phyloP scores from a whole-genome alignment of 2,797 vertebrate genomes.

The Amblyopsis hoosieri region DNA sequence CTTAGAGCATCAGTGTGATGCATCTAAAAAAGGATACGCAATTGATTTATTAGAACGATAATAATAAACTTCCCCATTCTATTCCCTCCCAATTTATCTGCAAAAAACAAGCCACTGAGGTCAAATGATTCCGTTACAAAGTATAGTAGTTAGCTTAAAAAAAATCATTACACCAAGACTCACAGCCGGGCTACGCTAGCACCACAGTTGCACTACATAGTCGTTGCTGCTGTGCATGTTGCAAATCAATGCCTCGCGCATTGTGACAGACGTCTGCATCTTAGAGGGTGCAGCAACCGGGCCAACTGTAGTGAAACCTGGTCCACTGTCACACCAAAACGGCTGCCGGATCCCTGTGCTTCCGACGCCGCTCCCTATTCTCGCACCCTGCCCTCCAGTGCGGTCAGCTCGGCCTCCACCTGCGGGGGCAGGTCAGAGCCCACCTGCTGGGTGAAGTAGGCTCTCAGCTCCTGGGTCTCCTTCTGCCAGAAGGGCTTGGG shows the following conservation, averaged over 20 bases:
- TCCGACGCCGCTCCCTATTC: constrained; percentile 45
- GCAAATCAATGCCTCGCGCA: too few relatives aligned
- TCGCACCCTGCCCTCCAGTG: constrained; percentile 80
- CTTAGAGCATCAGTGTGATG: constrained; percentile 28
- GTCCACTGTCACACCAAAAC: background rate
- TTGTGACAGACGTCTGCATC: too few relatives aligned
- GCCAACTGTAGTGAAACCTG: too few relatives aligned
- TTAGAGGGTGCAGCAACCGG: too few relatives aligned
- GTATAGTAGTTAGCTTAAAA: too few relatives aligned
- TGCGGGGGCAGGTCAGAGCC: constrained; percentile 84
- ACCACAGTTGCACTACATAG: too few relatives aligned
- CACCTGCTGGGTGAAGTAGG: constrained; percentile 87
- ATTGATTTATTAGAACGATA: constrained; percentile 12
- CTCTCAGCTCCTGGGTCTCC: constrained; percentile 81
- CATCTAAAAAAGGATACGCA: constrained; percentile 11
- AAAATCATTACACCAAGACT: too few relatives aligned
- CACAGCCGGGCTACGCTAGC: too few relatives aligned
- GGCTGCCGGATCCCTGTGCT: background rate
- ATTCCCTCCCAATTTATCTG: constrained; percentile 17
- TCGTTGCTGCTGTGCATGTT: constrained; percentile 6
- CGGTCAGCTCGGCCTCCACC: constrained; percentile 82
- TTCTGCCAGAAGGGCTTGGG: constrained; percentile 88
- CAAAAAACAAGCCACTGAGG: constrained; percentile 8
- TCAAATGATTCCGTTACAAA: background rate
- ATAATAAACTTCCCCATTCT: background rate